Evolutionary conservation across 2,888 invertebrate genomes (phyloP), one percentile per base, ranked within the genome.

Genomic region (Anaspis maculata): DNA sequence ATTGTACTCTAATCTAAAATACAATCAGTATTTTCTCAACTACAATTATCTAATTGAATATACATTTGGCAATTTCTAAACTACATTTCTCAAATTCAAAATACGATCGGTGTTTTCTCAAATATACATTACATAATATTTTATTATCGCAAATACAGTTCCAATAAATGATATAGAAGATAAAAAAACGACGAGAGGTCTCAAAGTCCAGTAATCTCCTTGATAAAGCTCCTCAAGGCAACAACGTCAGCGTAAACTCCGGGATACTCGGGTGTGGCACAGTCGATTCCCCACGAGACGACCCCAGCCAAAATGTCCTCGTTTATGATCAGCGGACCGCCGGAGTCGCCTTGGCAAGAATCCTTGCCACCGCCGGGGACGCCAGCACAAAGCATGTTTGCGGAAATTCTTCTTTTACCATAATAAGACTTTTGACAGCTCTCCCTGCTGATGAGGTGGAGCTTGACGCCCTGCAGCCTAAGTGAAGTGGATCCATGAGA

Each of bases 341-440:
- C 58, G 21, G 54, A 53, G 35, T 57, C 57, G n/a, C 56, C 57
- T 39, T 52, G 46, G 34, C 54, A 55, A 4, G 46, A 33, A 28
- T 53, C 52, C 32, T 73, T 72, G 23, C 74, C 72, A 2, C 70
- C 68, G 11, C 71, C 62, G 45, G 71, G 66, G 46, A 71, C 71
- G 21, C 76, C 76, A 0, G 75, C 76, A 49, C 77, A 76, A 52
- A 77, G 68, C 76, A 76, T 76, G 46, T 72, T 66, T 28, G 55
- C 54, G 1, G 74, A 71, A 29, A 76, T 61, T 1, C 68, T 59
- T 11, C 34, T 11, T 9, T 16, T 14, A 6, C 42, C 45, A 42
- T 23, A 24, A 30, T n/a, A 66, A 66, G 1, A 68, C 67, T 34
- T 70, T 70, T 0, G 70, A 66, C 11, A 69, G 52, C 4, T 62